Percentiles rank a stretch among this genome's conserved stretches.
Conservation (phyloP, 2,888 invertebrate species). For the Xestia rhomboidea region DNA sequence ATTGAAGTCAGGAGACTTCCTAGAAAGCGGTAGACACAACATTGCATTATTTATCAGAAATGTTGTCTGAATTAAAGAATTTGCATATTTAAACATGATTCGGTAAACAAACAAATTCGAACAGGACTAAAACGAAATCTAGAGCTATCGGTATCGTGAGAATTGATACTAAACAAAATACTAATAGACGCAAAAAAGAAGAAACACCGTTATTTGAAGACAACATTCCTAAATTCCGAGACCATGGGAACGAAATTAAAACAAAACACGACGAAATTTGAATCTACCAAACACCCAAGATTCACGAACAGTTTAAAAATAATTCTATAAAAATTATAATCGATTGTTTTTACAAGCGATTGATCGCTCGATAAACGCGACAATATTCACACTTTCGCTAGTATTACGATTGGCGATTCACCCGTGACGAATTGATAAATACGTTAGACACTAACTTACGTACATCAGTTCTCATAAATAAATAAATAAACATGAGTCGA, state of each 20-base stretch:
- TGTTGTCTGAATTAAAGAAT: not conserved
- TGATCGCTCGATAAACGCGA: conserved; percentile 19
- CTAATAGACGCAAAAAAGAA: conserved; percentile 43
- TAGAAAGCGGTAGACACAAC: conserved; percentile 29
- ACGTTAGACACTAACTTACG: conserved; percentile 11
- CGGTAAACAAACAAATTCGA: not conserved
- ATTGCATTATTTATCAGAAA: not conserved
- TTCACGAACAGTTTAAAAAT: conserved; percentile 5
- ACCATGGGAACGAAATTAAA: conserved; percentile 45
- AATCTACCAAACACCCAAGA: not conserved
- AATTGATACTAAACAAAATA: conserved; percentile 28
- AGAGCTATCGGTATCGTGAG: conserved; percentile 35
- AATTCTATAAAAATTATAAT: conserved; percentile 21
- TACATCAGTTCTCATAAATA: conserved; percentile 14
- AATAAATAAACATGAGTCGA: conserved; percentile 16
- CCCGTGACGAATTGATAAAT: conserved; percentile 56
- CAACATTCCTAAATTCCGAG: conserved; percentile 41
- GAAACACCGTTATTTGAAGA: conserved; percentile 22
- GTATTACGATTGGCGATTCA: conserved; percentile 35
- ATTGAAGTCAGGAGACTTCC: conserved; percentile 19
- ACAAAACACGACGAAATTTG: conserved; percentile 27
- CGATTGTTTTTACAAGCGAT: conserved; percentile 34
- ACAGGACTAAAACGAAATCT: conserved; percentile 1
- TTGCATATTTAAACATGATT: not conserved
- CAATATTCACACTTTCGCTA: conserved; percentile 58